phyloP scores from a whole-genome alignment of 2,888 invertebrate species.

The Octodonta nipae region DNA sequence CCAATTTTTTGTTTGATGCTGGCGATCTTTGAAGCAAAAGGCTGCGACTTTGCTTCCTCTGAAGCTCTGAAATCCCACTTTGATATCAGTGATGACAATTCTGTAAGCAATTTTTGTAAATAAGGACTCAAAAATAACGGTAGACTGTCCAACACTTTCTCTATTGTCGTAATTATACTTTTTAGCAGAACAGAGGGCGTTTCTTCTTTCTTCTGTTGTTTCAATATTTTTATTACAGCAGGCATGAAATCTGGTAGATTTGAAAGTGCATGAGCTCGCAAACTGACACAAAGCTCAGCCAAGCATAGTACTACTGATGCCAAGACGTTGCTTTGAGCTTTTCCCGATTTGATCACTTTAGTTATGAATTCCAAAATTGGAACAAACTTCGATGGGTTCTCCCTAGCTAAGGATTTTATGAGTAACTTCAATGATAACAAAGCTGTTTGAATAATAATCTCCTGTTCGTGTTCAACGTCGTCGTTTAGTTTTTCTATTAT shows the following conservation, averaged over 20 bases:
- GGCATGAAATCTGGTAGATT: slow-evolving; percentile 72
- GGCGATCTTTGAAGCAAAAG: slow-evolving; percentile 44
- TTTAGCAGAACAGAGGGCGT: slow-evolving; percentile 49
- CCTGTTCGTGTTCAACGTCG: slow-evolving; percentile 41
- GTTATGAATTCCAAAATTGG: slow-evolving; percentile 55
- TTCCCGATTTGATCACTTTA: slow-evolving; percentile 42
- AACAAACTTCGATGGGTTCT: slow-evolving; percentile 57
- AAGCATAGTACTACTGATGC: slow-evolving; percentile 65
- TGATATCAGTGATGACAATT: slow-evolving; percentile 43
- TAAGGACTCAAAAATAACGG: slow-evolving; percentile 78
- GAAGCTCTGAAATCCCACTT: slow-evolving; percentile 15
- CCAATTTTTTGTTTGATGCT: slow-evolving; percentile 56
- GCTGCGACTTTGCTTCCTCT: slow-evolving; percentile 28
- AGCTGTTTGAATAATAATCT: slow-evolving; percentile 67
- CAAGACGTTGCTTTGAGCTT: slow-evolving; percentile 47
- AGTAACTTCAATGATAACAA: slow-evolving; percentile 70
- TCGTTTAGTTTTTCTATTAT: slow-evolving; percentile 43
- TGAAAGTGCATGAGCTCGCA: slow-evolving; percentile 62
- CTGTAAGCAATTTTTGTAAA: slow-evolving; percentile 54
- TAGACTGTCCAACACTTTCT: slow-evolving; percentile 66
- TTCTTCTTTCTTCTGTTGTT: slow-evolving; percentile 45
- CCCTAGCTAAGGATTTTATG: slow-evolving; percentile 55
- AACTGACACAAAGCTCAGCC: slow-evolving; percentile 61
- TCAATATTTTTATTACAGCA: slow-evolving; percentile 50
- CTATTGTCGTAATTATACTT: slow-evolving; percentile 64